phyloP scores from a whole-genome alignment of 2,113 vertebrate species.

The Butorides virescens region DNA sequence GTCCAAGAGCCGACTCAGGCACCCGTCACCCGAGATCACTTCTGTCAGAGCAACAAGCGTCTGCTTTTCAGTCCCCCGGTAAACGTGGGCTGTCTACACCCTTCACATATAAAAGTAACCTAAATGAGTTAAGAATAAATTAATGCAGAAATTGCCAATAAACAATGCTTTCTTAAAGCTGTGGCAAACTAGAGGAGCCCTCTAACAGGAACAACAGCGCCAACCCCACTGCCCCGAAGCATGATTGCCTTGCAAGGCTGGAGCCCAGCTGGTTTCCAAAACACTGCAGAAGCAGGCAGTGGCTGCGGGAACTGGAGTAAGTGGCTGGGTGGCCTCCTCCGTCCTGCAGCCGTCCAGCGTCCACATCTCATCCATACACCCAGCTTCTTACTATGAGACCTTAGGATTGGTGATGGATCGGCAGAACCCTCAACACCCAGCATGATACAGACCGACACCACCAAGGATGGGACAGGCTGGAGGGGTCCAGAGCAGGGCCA shows the following conservation, averaged over 20 bases:
- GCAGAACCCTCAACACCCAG: background rate
- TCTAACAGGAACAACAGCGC: background rate
- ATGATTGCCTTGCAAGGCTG: background rate
- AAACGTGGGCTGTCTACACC: background rate
- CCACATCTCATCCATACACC: background rate
- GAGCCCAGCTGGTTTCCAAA: background rate
- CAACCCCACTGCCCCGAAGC: accelerated
- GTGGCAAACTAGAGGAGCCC: background rate
- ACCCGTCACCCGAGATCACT: background rate
- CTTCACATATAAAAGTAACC: background rate
- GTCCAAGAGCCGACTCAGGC: background rate
- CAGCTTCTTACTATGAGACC: background rate
- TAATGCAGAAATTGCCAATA: background rate
- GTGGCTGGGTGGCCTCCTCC: background rate
- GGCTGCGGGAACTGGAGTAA: background rate
- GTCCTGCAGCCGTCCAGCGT: background rate
- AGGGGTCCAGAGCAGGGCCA: too few species aligned
- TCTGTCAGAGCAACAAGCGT: background rate
- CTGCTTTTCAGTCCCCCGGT: background rate
- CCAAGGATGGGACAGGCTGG: background rate
- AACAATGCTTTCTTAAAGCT: background rate
- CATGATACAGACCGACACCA: background rate
- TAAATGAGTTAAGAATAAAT: background rate
- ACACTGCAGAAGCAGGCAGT: accelerated
- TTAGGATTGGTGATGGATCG: background rate